A percentile compares a stretch with the other conserved stretches of the same genome.
Conservation (phyloP, 2,113 vertebrate genomes). For the Tenebrosternarchus preto region DNA sequence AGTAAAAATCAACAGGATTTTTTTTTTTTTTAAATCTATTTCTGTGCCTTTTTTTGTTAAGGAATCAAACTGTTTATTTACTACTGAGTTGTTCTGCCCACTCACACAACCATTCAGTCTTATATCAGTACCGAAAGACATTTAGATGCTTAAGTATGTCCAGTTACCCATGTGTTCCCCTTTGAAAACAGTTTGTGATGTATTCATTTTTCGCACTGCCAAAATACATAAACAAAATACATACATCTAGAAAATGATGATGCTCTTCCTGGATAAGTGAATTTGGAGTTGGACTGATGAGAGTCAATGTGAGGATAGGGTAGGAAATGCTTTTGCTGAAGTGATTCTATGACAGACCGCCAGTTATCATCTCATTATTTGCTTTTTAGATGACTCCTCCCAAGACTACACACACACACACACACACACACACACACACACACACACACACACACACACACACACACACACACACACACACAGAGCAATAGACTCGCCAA, state of each 20-base stretch:
- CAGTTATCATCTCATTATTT: constrained; percentile 49
- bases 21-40: too few species aligned
- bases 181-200: too few species aligned
- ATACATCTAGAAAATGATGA: too few species aligned
- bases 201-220: too few species aligned
- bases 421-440: constrained; percentile 39
- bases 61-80: not conserved
- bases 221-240: too few species aligned
- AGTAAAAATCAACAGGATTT: not conserved
- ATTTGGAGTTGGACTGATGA: not conserved
- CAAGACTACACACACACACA: constrained; percentile 25
- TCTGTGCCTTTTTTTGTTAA: not conserved
- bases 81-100: not conserved
- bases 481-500: constrained; percentile 66
- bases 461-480: constrained; percentile 29
- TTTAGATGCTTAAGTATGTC: too few species aligned
- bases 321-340: not conserved
- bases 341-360: constrained; percentile 9
- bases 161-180: too few species aligned
- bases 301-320: not conserved
- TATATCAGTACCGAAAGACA: too few species aligned
- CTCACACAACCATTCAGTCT: too few species aligned
- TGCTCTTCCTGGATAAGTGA: too few species aligned
- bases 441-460: constrained; percentile 42
- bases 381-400: too few species aligned